phyloP scores from a whole-genome alignment of 1,140 invertebrate genomes.

The Sminthurides bifidus region DNA sequence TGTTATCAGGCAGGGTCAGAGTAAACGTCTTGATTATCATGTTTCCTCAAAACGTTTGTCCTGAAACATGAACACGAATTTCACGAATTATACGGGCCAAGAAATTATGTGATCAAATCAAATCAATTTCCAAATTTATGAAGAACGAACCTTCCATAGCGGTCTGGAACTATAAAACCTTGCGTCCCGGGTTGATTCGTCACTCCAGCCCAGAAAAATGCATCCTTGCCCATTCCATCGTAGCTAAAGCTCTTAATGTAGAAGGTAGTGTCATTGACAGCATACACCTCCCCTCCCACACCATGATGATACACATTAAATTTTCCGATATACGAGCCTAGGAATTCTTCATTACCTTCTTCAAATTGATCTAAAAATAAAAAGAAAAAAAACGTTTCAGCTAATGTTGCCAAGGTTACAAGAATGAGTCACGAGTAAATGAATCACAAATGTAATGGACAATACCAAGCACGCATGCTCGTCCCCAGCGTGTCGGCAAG shows the following conservation, averaged over 20 bases:
- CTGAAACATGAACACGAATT: conserved; percentile 41
- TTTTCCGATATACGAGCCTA: conserved; percentile 68
- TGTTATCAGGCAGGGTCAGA: conserved; percentile 67
- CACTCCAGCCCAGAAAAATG: conserved; percentile 81
- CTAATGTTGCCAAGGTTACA: too few relatives aligned
- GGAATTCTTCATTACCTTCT: conserved; percentile 40
- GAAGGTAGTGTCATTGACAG: conserved; percentile 74
- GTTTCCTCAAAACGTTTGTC: conserved; percentile 72
- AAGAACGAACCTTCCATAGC: conserved; percentile 9
- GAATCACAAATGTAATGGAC: too few relatives aligned
- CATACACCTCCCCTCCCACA: conserved; percentile 77
- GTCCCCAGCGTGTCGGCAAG: too few relatives aligned
- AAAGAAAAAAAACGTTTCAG: too few relatives aligned
- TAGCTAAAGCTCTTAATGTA: conserved; percentile 74
- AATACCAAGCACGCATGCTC: too few relatives aligned
- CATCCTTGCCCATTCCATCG: conserved; percentile 69
- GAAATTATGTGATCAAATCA: neutral
- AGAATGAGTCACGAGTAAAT: too few relatives aligned
- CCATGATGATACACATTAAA: conserved; percentile 83
- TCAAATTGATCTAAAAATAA: too few relatives aligned
- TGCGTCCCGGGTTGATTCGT: conserved; percentile 6
- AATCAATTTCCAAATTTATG: neutral
- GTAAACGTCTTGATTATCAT: conserved; percentile 78
- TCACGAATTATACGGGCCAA: neutral
- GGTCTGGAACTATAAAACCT: conserved; percentile 25